Evolutionary conservation across 2,888 invertebrate genomes (phyloP).

Genomic region (Caenorhabditis virilis): DNA sequence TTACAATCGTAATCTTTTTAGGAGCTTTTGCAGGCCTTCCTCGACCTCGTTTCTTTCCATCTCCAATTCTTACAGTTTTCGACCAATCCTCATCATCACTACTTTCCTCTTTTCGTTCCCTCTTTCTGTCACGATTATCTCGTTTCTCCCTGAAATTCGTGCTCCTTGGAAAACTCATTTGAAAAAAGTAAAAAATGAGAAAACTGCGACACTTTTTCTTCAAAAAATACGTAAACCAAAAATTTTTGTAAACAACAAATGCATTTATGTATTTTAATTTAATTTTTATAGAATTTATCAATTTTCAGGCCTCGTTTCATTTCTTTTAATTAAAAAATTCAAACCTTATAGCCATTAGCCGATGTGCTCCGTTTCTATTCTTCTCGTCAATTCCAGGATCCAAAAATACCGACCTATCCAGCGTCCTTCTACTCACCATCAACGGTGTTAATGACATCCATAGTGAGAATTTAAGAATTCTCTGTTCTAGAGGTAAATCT

Average conservation of each 20-base stretch:
- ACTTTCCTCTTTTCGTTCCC: slow-evolving; percentile 14
- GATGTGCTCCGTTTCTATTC: slow-evolving; percentile 4
- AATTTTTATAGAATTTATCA: no score
- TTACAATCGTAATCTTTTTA: background rate
- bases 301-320: no score
- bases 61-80: background rate
- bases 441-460: slow-evolving; percentile 15
- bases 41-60: slow-evolving; percentile 11
- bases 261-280: background rate
- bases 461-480: slow-evolving; percentile 19
- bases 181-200: no score
- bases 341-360: background rate
- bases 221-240: no score
- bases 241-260: no score
- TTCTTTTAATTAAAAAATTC: background rate
- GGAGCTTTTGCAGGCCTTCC: slow-evolving; percentile 4
- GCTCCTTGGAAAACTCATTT: background rate
- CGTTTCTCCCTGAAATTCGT: background rate
- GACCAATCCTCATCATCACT: slow-evolving; percentile 15
- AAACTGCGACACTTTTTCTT: no score
- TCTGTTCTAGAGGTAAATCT: slow-evolving; percentile 21
- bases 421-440: slow-evolving; percentile 9
- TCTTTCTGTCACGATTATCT: slow-evolving; percentile 4
- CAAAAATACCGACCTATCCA: slow-evolving; percentile 10
- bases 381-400: slow-evolving; percentile 9